Percentiles rank a stretch among this genome's conserved stretches.
Evolutionary conservation across 2,113 vertebrate species (phyloP).

Genomic region (Speoplatyrhinus poulsoni): DNA sequence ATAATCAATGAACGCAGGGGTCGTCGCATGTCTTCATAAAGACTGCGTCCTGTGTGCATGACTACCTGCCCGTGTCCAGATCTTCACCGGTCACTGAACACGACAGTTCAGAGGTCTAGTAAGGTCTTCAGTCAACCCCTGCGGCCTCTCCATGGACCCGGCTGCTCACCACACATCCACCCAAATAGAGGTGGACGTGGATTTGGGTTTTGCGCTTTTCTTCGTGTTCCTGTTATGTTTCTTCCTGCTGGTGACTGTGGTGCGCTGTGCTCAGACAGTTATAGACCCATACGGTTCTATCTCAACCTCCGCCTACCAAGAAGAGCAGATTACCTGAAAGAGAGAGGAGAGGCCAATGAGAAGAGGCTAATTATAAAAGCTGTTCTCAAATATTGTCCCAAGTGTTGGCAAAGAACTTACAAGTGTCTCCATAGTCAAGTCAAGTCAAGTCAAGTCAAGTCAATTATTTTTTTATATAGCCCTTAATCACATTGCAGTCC

Average conservation of each 20-base stretch:
- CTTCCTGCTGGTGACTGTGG: constrained; percentile 76
- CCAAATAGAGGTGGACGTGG: constrained; percentile 76
- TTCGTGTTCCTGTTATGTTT: constrained; percentile 78
- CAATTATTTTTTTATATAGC: too few species aligned
- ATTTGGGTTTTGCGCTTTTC: constrained; percentile 80
- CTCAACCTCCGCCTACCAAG: constrained; percentile 81
- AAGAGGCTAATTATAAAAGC: neutral
- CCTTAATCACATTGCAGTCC: too few species aligned
- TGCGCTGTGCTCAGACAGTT: constrained; percentile 81
- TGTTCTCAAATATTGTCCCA: too few species aligned
- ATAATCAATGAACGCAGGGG: neutral
- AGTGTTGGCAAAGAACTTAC: too few species aligned
- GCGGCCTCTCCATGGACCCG: constrained; percentile 63
- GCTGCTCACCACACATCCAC: neutral
- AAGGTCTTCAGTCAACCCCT: too few species aligned
- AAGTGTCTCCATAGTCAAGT: too few species aligned
- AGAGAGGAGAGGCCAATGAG: neutral
- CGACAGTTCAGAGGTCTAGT: too few species aligned
- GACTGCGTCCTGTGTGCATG: too few species aligned
- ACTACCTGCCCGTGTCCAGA: too few species aligned
- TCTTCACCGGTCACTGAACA: too few species aligned
- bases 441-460: too few species aligned
- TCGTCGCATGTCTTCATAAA: too few species aligned
- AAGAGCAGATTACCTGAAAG: constrained; percentile 78
- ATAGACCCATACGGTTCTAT: constrained; percentile 80